These are phyloP conservation scores for Brachylomia viminalis DNA, from an alignment of 2,888 invertebrate genomes.

Conservation along the genomic window DNA sequence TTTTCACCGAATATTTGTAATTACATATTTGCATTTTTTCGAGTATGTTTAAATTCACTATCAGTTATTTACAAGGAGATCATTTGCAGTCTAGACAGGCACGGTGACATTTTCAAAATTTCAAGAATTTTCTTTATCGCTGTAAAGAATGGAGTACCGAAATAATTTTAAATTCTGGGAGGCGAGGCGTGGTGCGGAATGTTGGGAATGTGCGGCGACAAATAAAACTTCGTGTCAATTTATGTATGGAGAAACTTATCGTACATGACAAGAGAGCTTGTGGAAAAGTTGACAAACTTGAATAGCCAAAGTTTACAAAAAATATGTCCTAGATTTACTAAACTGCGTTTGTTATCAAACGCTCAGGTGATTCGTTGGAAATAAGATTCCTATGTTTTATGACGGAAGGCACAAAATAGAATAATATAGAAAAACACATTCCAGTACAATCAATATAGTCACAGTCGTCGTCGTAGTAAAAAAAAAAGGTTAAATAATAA, in stretches of 20 bases:
- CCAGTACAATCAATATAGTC: too few species aligned
- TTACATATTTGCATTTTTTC: constrained; percentile 20
- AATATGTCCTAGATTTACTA: not conserved
- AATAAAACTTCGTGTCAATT: not conserved
- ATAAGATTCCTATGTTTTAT: too few species aligned
- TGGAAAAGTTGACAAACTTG: not conserved
- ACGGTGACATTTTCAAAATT: constrained; percentile 38
- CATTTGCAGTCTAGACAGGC: constrained; percentile 47
- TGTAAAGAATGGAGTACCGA: constrained; percentile 7
- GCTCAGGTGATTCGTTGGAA: not conserved
- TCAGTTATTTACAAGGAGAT: constrained; percentile 32
- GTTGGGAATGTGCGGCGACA: not conserved
- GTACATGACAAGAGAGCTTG: not conserved
- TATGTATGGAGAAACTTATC: constrained; percentile 2
- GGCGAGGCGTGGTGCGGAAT: not conserved
- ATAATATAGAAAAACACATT: too few species aligned
- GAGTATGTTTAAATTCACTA: constrained; percentile 33
- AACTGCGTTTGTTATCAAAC: not conserved
- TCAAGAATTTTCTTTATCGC: constrained; percentile 1
- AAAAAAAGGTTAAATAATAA: too few species aligned
- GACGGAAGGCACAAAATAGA: too few species aligned
- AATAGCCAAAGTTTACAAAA: not conserved
- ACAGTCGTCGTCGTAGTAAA: too few species aligned
- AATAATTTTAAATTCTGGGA: constrained; percentile 26
- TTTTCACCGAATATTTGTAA: constrained; percentile 24